These are phyloP conservation scores for Ectemnius lituratus DNA, from an alignment of 2,888 invertebrate genomes.

Conservation along the genomic window DNA sequence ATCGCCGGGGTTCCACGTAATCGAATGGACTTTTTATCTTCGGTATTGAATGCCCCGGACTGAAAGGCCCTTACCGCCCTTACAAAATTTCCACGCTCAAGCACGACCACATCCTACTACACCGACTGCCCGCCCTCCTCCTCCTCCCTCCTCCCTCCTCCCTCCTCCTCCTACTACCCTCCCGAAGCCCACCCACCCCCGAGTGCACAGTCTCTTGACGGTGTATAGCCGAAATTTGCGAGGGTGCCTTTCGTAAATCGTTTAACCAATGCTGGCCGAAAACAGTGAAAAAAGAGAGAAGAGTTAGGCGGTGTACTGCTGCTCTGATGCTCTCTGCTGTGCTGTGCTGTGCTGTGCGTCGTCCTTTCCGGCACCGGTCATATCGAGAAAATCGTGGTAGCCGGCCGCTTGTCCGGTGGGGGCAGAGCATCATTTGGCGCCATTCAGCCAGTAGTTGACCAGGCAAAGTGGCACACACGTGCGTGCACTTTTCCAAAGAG, in stretches of 20 bases:
- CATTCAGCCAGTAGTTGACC: constrained; percentile 39
- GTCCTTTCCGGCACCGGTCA: constrained; percentile 23
- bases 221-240: constrained; percentile 4
- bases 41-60: not conserved
- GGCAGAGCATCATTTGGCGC: constrained; percentile 41
- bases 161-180: too few species aligned
- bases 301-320: not conserved
- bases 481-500: constrained; percentile 22
- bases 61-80: constrained; percentile 1
- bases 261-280: constrained; percentile 1
- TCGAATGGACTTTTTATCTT: constrained; percentile 4
- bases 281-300: not conserved
- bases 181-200: too few species aligned
- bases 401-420: constrained; percentile 11
- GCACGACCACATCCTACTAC: not conserved
- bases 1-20: constrained; percentile 12
- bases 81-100: not conserved
- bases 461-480: constrained; percentile 30
- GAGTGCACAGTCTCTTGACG: not conserved
- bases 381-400: constrained; percentile 37
- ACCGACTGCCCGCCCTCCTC: too few species aligned
- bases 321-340: too few species aligned
- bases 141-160: too few species aligned
- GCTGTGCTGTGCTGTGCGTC: not conserved
- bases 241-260: constrained; percentile 7